A percentile compares a stretch with the other conserved stretches of the same genome.
Evolutionary conservation across 2,888 invertebrate genomes (phyloP).

Genomic region (Corythucha ciliata): DNA sequence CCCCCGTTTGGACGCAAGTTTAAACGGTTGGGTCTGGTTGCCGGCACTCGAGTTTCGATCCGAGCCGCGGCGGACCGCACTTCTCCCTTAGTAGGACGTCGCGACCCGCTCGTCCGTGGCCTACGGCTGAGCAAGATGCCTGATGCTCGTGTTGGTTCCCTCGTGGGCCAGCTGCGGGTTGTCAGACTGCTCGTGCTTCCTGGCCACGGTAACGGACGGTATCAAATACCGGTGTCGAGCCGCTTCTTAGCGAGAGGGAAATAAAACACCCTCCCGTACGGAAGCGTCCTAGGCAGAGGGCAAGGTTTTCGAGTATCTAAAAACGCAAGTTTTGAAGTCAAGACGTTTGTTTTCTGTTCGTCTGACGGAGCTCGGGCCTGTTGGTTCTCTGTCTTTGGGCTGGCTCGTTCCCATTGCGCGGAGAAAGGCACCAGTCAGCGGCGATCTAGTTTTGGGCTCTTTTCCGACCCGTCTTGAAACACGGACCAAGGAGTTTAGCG

Average conservation of each 20-base stretch:
- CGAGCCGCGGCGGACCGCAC: slow-evolving; percentile 7
- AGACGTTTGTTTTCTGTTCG: too few relatives aligned
- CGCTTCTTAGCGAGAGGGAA: slow-evolving; percentile 8
- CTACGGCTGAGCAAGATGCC: slow-evolving; percentile 7
- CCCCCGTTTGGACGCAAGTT: too few relatives aligned
- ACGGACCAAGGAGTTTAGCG: slow-evolving; percentile 66
- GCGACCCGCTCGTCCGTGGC: slow-evolving; percentile 25
- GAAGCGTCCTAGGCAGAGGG: too few relatives aligned
- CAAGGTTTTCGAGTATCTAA: too few relatives aligned
- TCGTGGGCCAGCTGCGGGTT: slow-evolving; percentile 10
- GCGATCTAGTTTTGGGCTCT: slow-evolving; percentile 44
- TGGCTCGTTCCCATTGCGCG: too few relatives aligned
- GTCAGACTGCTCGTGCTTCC: not conserved
- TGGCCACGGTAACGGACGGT: not conserved
- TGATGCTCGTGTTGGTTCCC: not conserved
- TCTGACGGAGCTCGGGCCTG: not conserved
- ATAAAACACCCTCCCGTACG: not conserved
- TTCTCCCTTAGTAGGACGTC: slow-evolving; percentile 22
- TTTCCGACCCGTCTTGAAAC: slow-evolving; percentile 66
- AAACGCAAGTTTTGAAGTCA: too few relatives aligned
- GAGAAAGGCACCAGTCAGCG: slow-evolving; percentile 40
- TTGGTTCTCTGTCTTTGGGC: too few relatives aligned
- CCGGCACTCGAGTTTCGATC: too few relatives aligned
- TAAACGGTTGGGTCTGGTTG: too few relatives aligned
- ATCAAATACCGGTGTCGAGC: slow-evolving; percentile 7